Evolutionary conservation across 2,113 vertebrate species (phyloP).

Genomic region (Lipophrys pholis): DNA sequence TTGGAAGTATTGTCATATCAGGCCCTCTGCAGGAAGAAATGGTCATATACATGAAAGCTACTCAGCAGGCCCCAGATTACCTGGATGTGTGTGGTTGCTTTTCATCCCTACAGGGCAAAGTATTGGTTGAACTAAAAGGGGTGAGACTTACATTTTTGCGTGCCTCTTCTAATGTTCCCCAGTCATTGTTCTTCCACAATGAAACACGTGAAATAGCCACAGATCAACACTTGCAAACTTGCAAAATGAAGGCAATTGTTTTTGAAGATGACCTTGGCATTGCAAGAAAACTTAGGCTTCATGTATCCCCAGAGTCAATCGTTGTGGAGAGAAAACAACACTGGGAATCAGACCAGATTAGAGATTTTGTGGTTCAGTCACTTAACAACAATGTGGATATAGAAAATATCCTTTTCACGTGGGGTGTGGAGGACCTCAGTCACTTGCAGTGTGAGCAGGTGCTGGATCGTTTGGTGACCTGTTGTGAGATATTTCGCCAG

Average conservation of each 20-base stretch:
- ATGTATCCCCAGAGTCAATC: slow-evolving; percentile 78
- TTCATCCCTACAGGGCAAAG: slow-evolving; percentile 78
- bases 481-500: slow-evolving; percentile 86
- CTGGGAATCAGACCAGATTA: slow-evolving; percentile 23
- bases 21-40: slow-evolving; percentile 84
- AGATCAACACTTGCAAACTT: neutral
- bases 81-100: slow-evolving; percentile 89
- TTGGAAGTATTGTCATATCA: slow-evolving; percentile 83
- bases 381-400: slow-evolving; percentile 62
- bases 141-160: slow-evolving; percentile 83
- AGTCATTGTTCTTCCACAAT: slow-evolving; percentile 86
- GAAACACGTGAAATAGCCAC: slow-evolving; percentile 65
- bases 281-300: slow-evolving; percentile 77
- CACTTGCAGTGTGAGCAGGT: slow-evolving; percentile 72
- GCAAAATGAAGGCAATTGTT: slow-evolving; percentile 81
- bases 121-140: slow-evolving; percentile 84
- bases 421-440: slow-evolving; percentile 83
- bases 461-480: slow-evolving; percentile 79
- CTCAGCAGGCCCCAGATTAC: slow-evolving; percentile 73
- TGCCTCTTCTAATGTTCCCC: slow-evolving; percentile 53
- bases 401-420: slow-evolving; percentile 85
- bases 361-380: slow-evolving; percentile 47
- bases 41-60: slow-evolving; percentile 86
- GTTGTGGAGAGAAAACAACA: slow-evolving; percentile 73
- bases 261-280: slow-evolving; percentile 87